Percentiles rank a stretch among this genome's conserved stretches.
phyloP scores from a whole-genome alignment of 2,888 invertebrate genomes.

The Drosophila subsilvestris region DNA sequence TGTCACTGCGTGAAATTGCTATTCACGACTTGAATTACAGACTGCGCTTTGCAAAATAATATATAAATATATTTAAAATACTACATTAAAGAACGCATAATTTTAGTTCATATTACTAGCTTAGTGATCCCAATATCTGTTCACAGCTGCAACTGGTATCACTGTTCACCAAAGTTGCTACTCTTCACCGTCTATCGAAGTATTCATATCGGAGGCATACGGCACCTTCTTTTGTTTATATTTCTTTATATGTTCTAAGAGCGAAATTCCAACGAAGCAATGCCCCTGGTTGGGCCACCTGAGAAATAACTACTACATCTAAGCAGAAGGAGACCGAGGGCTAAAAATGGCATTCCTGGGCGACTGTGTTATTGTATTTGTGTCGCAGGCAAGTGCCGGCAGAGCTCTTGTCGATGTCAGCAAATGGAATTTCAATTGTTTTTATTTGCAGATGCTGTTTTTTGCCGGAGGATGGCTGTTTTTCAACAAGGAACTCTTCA shows the following conservation, averaged over 20 bases:
- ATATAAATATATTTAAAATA: background rate
- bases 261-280: conserved; percentile 44
- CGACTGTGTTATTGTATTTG: conserved; percentile 92
- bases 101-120: background rate
- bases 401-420: conserved; percentile 1
- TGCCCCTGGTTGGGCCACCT: conserved; percentile 40
- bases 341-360: conserved; percentile 91
- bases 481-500: conserved; percentile 98
- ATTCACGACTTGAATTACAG: background rate
- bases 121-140: background rate
- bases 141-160: background rate
- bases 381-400: conserved; percentile 88
- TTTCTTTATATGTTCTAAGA: conserved; percentile 43
- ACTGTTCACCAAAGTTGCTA: background rate
- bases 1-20: background rate
- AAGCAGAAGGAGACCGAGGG: conserved; percentile 9
- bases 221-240: conserved; percentile 66
- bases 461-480: conserved; percentile 99
- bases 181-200: conserved; percentile 21
- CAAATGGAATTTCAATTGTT: background rate
- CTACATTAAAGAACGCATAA: background rate
- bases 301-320: conserved; percentile 11
- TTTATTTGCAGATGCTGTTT: conserved; percentile 91
- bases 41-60: background rate
- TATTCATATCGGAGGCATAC: conserved; percentile 8